phyloP scores from a whole-genome alignment of 2,113 vertebrate genomes.

The Sylvietta virens region DNA sequence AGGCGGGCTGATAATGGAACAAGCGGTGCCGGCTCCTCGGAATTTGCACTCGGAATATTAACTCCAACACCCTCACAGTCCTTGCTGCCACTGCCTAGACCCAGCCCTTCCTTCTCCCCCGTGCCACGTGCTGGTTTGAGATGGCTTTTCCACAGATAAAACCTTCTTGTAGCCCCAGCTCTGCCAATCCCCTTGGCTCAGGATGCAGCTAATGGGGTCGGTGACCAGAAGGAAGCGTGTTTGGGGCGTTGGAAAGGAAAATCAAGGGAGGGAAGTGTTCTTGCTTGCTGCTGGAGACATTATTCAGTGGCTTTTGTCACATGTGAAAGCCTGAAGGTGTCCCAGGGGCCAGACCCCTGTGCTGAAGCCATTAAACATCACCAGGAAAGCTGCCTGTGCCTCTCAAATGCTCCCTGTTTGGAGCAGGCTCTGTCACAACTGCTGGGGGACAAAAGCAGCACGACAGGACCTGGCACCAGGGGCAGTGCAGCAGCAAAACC shows the following conservation, averaged over 20 bases:
- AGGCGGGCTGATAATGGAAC: background rate
- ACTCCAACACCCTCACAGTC: background rate
- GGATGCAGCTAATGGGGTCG: rapidly evolving
- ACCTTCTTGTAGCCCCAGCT: background rate
- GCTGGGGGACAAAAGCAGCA: background rate
- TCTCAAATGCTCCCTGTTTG: rapidly evolving
- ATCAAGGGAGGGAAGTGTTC: background rate
- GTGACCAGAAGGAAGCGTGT: background rate
- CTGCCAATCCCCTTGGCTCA: background rate
- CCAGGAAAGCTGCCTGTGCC: rapidly evolving
- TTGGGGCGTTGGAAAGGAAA: background rate
- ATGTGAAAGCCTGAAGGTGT: background rate
- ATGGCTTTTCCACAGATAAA: background rate
- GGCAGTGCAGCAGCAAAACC: background rate
- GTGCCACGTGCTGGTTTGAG: background rate
- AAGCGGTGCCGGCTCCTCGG: rapidly evolving
- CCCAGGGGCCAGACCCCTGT: background rate
- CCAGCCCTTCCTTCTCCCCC: background rate
- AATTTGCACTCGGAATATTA: background rate
- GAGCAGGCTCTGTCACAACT: background rate
- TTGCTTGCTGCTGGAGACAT: rapidly evolving
- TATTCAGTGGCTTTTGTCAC: background rate
- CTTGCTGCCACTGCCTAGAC: background rate
- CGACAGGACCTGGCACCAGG: background rate
- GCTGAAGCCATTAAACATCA: background rate